Conservation (phyloP, 2,888 invertebrate genomes). For the Tenthredo amoena region DNA sequence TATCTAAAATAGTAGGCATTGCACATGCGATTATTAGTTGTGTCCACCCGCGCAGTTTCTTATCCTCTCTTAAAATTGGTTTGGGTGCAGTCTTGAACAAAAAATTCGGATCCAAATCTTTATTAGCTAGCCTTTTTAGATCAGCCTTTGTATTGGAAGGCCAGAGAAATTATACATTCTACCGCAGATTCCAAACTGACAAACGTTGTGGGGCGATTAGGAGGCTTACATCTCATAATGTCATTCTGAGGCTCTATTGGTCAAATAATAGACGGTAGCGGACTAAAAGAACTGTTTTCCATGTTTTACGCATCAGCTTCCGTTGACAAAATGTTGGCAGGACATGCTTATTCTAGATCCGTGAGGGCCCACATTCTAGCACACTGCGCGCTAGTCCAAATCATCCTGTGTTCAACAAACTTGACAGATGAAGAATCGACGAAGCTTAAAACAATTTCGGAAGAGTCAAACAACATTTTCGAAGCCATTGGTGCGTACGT, state of each 20-base stretch:
- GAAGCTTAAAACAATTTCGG: neutral
- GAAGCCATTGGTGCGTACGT: neutral
- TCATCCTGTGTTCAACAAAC: conserved; percentile 59
- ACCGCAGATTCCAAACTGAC: conserved; percentile 10
- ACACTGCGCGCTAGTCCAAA: conserved; percentile 62
- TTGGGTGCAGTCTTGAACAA: conserved; percentile 64
- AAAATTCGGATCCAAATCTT: conserved; percentile 66
- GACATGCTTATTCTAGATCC: conserved; percentile 67
- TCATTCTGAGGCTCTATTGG: conserved; percentile 70
- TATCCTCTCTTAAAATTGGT: conserved; percentile 67
- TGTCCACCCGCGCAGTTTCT: conserved; percentile 65
- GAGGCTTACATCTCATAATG: conserved; percentile 69
- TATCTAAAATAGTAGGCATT: conserved; percentile 27
- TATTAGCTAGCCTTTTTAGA: conserved; percentile 62
- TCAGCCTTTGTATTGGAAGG: conserved; percentile 62
- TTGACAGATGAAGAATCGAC: conserved; percentile 59
- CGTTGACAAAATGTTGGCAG: conserved; percentile 64
- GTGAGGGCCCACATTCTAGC: conserved; percentile 62
- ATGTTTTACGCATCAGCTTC: conserved; percentile 64
- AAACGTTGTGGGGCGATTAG: conserved; percentile 63
- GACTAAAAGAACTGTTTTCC: conserved; percentile 61
- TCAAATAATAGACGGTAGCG: conserved; percentile 70
- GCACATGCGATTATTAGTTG: conserved; percentile 17
- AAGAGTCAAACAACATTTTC: neutral
- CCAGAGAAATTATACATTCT: conserved; percentile 56